Evolutionary conservation across 2,888 invertebrate genomes (phyloP).

Genomic region (Heliconius aoede): DNA sequence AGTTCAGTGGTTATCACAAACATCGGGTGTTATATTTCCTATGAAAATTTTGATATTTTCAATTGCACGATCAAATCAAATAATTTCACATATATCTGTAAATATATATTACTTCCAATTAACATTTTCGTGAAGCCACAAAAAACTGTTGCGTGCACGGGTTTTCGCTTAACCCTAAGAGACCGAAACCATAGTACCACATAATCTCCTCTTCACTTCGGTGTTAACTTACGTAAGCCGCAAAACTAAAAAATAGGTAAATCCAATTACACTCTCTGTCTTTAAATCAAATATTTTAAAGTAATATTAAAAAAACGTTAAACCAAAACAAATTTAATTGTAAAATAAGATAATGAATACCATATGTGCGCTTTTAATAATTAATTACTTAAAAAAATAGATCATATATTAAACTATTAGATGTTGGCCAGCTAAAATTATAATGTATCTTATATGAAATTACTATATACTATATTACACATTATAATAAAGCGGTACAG

Average conservation of each 20-base stretch:
- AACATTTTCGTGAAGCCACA: constrained; percentile 60
- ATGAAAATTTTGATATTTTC: neutral
- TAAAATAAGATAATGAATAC: neutral
- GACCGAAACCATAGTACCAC: constrained; percentile 76
- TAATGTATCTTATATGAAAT: neutral
- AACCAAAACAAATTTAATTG: neutral
- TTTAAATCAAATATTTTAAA: neutral
- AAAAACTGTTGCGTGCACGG: constrained; percentile 51
- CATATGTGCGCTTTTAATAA: neutral
- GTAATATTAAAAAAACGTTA: neutral
- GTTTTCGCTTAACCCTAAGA: constrained; percentile 75
- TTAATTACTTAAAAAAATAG: neutral
- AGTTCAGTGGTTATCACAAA: neutral
- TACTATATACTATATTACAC: neutral
- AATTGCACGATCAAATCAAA: too few species aligned
- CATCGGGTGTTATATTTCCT: neutral
- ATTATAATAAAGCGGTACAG: neutral
- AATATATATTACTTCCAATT: neutral
- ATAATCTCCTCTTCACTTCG: constrained; percentile 73
- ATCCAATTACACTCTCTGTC: constrained; percentile 68
- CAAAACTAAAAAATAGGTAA: constrained; percentile 53
- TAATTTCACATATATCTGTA: constrained; percentile 7
- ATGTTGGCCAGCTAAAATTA: neutral
- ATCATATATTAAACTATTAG: neutral
- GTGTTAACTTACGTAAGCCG: constrained; percentile 55